Conservation (phyloP, 1,140 invertebrate genomes). For the Helicoverpa armigera region DNA sequence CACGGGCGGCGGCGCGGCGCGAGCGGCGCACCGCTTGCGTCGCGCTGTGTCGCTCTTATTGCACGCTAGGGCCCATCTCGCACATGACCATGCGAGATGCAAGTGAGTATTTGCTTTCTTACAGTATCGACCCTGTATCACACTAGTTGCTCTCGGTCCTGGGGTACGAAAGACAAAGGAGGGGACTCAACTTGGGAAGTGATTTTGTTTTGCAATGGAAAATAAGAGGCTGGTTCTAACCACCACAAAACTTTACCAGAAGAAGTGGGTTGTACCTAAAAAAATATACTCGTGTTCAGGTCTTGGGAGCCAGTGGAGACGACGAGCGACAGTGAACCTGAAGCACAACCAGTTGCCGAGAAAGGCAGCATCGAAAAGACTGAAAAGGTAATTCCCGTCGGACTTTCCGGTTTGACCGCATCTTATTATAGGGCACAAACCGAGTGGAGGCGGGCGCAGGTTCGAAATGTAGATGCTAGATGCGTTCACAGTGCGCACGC, state of each 20-base stretch:
- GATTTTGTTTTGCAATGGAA: too few species aligned
- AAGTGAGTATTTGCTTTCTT: conserved; percentile 61
- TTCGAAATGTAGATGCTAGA: too few species aligned
- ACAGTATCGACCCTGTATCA: too few species aligned
- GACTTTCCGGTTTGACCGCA: background rate
- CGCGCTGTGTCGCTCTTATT: conserved; percentile 75
- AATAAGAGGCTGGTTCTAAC: too few species aligned
- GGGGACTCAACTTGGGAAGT: too few species aligned
- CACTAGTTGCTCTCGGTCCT: too few species aligned
- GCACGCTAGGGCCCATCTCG: conserved; percentile 74
- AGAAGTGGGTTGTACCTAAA: background rate
- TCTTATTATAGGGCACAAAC: background rate
- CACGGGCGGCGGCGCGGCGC: conserved; percentile 73
- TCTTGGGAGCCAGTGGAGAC: conserved; percentile 79
- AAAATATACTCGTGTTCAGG: conserved; percentile 51
- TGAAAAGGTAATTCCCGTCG: conserved; percentile 84
- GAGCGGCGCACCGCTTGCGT: conserved; percentile 73
- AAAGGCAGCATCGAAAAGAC: conserved; percentile 88
- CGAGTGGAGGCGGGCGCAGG: too few species aligned
- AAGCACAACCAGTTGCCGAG: conserved; percentile 83
- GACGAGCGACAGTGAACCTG: conserved; percentile 79
- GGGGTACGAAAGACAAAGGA: background rate
- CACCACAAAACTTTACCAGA: too few species aligned
- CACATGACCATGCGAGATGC: conserved; percentile 76
- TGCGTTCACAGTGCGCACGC: too few species aligned